phyloP scores from a whole-genome alignment of 2,797 vertebrate genomes.

The Trachurus trachurus region DNA sequence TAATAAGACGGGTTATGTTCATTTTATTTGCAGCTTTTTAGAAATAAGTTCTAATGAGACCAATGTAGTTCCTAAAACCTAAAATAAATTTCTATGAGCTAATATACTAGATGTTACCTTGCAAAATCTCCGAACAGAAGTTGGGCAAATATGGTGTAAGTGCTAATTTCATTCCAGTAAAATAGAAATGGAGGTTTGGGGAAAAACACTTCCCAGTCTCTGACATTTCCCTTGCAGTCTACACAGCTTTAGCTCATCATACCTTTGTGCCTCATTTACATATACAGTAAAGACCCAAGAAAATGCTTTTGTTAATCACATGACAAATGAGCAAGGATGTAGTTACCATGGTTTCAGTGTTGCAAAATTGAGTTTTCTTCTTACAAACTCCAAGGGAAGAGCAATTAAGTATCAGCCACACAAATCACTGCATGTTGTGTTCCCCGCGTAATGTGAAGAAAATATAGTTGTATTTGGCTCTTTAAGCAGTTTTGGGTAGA shows the following conservation, averaged over 20 bases:
- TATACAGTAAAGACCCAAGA: slow-evolving; percentile 15
- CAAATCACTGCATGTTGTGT: slow-evolving; percentile 11
- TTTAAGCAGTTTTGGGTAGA: slow-evolving; percentile 15
- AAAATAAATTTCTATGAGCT: slow-evolving; percentile 1
- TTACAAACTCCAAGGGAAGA: slow-evolving; percentile 15
- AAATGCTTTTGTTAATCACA: slow-evolving; percentile 42
- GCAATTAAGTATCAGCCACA: slow-evolving; percentile 21
- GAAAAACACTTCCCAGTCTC: background rate
- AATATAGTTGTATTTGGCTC: slow-evolving; percentile 9
- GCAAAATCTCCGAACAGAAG: background rate
- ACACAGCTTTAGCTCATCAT: slow-evolving; percentile 15
- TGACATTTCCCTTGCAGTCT: slow-evolving; percentile 30
- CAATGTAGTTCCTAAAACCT: background rate
- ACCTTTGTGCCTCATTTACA: slow-evolving; percentile 43
- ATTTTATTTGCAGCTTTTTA: slow-evolving; percentile 8
- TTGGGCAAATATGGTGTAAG: background rate
- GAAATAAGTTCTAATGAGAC: slow-evolving; percentile 4
- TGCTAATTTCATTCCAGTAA: slow-evolving; percentile 19
- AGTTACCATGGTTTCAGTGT: slow-evolving; percentile 46
- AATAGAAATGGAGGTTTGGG: slow-evolving; percentile 16
- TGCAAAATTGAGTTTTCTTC: slow-evolving; percentile 35
- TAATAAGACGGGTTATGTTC: background rate
- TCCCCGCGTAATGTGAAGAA: slow-evolving; percentile 14
- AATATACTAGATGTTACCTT: background rate
- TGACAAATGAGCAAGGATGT: slow-evolving; percentile 35